Percentiles rank a stretch among this genome's conserved stretches.
These are phyloP conservation scores for Paramormyrops kingsleyae DNA, from an alignment of 2,113 vertebrate genomes.

Conservation along the genomic window DNA sequence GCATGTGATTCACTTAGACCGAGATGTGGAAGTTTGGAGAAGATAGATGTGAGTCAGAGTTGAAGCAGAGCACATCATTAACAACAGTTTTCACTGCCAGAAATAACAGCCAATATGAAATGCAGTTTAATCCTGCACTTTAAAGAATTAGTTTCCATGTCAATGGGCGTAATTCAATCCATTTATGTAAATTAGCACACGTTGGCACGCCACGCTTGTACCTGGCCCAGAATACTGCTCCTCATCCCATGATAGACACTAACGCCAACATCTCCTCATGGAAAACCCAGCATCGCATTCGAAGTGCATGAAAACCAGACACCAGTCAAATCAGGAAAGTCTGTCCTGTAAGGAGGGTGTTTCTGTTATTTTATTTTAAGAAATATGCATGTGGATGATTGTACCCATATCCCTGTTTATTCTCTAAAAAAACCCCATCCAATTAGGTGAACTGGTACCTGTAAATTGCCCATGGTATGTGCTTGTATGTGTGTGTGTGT, in stretches of 20 bases:
- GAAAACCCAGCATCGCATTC: conserved; percentile 50
- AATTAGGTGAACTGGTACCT: not conserved
- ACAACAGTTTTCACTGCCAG: conserved; percentile 48
- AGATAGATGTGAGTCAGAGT: not conserved
- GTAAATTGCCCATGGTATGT: not conserved
- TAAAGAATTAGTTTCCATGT: conserved; percentile 53
- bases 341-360: not conserved
- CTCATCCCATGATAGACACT: conserved; percentile 46
- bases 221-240: conserved; percentile 53
- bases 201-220: conserved; percentile 44
- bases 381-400: not conserved
- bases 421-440: not conserved
- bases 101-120: conserved; percentile 56
- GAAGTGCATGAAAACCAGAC: conserved; percentile 56
- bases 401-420: not conserved
- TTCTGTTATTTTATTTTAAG: not conserved
- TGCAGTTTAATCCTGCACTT: conserved; percentile 58
- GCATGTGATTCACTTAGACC: conserved; percentile 37
- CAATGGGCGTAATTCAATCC: conserved; percentile 50
- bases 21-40: conserved; percentile 17
- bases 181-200: conserved; percentile 51
- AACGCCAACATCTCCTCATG: conserved; percentile 48
- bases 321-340: conserved; percentile 59
- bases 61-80: conserved; percentile 23
- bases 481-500: too few species aligned